Base-by-base conservation (phyloP, 1,140 invertebrate genomes). In the Caenorhabditis briggsae region DNA sequence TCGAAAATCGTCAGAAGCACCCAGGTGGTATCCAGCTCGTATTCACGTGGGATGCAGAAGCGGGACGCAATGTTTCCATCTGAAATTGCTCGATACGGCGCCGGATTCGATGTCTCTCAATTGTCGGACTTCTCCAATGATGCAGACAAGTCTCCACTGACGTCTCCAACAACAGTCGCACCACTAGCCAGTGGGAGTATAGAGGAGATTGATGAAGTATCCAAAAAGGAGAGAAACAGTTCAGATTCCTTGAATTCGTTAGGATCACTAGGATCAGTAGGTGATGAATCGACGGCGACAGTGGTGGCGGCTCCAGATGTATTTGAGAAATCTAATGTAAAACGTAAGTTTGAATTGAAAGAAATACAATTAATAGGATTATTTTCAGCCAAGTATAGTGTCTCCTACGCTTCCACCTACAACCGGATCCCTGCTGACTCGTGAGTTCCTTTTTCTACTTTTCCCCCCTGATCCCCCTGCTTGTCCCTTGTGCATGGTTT, bases 321-420 rank as follows among this genome's bases (percentile, higher is more conserved):
- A 11, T 78, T 78, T n/a, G 70, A 53, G 5, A 70, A 43, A 46
- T 43, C 64, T 43, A 43, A 50, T 23, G 70, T 53, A 12, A 78
- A 78, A 78, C 70, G 70, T 78, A 23, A 78, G 46, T 70, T 65
- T 53, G 50, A 53, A 14, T 11, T 11, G 50, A 53, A 3, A 58
- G 56, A 20, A 53, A 16, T 53, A 9, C 2, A 53, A 53, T 53
- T 9, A 5, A 53, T 16, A 53, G 16, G 6, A 8, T 53, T 9
- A 11, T 61, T 87, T 90, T 90, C 82, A 90, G 88, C 78, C 46
- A 90, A 90, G 82, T 82, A 86, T 59, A 88, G 78, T 64, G 84
- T 86, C 9, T 90, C 90, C 18, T 90, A 90, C 53, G 90, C 90
- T 9, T 87, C 90, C 7, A 83, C 88, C 7, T 90, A 90, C 86